Evolutionary conservation across 2,888 invertebrate genomes (phyloP), one percentile per base, ranked within the genome.

Genomic region (Eremobia ochroleuca): DNA sequence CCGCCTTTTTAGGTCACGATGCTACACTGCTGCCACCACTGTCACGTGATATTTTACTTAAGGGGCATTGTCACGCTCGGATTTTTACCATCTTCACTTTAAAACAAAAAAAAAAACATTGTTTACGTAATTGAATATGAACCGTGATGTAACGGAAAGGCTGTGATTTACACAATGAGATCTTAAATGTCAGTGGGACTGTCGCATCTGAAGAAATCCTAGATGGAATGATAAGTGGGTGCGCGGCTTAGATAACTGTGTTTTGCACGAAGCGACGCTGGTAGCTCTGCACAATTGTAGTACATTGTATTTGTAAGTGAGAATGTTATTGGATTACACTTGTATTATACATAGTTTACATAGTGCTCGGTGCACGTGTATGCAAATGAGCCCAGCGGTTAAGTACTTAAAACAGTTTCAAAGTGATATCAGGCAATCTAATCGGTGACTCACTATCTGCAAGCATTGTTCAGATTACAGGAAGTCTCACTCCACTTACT

Each of bases 1-100:
- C 90, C 88, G 87, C 87, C 92, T 94, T 93, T 95, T 90, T 92
- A 90, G 95, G 95, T 95, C 95, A 95, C 93, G 92, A 92, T 88
- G 90, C 85, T 49, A 81, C 74, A 31, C 25, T 75, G 61, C n/a
- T 43, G 62, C 62, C 28, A 58, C 40, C 90, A 87, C 86, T 84
- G 83, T 85, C 79, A 79, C 88, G 80, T 87, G 87, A 80, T 80
- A 86, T 86, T 88, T 76, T 70, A 68, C 70, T 77, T 77, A 79
- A 73, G 70, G 66, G 58, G 64, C 69, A 74, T 71, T 79, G 82
- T 79, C 71, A 80, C 77, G 71, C 58, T 72, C 77, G 5, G 13
- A 40, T 77, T 76, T 88, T 73, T 55, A 61, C n/a, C n/a, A 73
- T 69, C 59, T 71, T 73, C 58, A 72, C 25, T 64, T 73, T n/a